Percentiles rank a stretch among this genome's conserved stretches.
Conservation (phyloP, 1,140 invertebrate genomes). For the Venustaconcha ellipsiformis region DNA sequence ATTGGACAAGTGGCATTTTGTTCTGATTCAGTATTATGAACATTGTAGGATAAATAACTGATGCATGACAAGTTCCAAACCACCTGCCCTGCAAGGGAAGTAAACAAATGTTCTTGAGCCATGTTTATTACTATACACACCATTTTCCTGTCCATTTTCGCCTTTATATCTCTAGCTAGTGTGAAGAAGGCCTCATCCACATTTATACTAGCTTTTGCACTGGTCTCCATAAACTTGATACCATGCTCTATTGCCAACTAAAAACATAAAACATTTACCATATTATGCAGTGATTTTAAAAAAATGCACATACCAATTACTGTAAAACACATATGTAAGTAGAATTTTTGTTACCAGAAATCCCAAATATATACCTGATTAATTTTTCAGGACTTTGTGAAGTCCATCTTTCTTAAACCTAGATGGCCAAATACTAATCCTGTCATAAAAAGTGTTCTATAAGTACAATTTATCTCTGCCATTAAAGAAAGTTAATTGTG, state of each 20-base stretch:
- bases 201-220: slow-evolving; percentile 98
- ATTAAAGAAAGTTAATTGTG: too few relatives aligned
- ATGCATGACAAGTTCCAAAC: background rate
- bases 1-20: too few relatives aligned
- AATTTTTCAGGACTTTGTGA: background rate
- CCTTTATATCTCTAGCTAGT: slow-evolving; percentile 87
- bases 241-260: slow-evolving; percentile 98
- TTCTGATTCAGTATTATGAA: too few relatives aligned
- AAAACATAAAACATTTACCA: slow-evolving; percentile 52
- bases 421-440: too few relatives aligned
- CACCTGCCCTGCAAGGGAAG: background rate
- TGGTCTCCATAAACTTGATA: slow-evolving; percentile 99
- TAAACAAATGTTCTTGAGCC: too few relatives aligned
- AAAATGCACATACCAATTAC: background rate
- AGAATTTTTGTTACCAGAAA: too few relatives aligned
- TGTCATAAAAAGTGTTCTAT: too few relatives aligned
- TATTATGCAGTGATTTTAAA: background rate
- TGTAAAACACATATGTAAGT: too few relatives aligned
- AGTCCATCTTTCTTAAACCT: too few relatives aligned
- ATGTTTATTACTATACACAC: slow-evolving; percentile 38
- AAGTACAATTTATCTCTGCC: too few relatives aligned
- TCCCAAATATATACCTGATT: too few relatives aligned
- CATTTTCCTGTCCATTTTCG: slow-evolving; percentile 68
- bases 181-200: slow-evolving; percentile 93
- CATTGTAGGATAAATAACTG: too few relatives aligned